Evolutionary conservation across 1,140 invertebrate species (phyloP).

Genomic region (Temnothorax curvispinosus): DNA sequence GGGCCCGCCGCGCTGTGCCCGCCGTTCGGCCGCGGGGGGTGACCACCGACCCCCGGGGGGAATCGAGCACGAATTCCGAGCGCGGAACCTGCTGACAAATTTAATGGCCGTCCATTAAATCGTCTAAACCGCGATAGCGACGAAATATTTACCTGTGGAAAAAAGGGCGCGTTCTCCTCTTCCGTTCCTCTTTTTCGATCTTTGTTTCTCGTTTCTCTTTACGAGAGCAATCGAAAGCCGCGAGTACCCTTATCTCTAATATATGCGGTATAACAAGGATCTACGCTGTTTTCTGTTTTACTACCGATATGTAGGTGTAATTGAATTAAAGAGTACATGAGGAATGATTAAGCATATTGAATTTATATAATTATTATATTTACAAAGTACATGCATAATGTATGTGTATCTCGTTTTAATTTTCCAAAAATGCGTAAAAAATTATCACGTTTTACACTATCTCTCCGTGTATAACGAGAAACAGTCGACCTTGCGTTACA

Average conservation of each 20-base stretch:
- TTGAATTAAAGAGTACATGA: not conserved
- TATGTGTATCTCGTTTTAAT: not conserved
- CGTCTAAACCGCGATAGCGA: conserved; percentile 57
- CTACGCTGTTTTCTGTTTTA: not conserved
- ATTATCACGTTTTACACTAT: not conserved
- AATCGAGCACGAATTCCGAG: conserved; percentile 59
- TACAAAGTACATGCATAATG: too few species aligned
- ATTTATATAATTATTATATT: not conserved
- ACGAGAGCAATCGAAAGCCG: not conserved
- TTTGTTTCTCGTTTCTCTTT: conserved; percentile 25
- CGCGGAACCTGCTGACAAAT: conserved; percentile 66
- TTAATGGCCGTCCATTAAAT: conserved; percentile 71
- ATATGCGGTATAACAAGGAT: not conserved
- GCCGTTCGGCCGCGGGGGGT: conserved; percentile 1
- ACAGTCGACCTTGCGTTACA: conserved; percentile 44
- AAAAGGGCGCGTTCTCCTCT: conserved; percentile 45
- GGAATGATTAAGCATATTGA: not conserved
- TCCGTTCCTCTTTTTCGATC: conserved; percentile 19
- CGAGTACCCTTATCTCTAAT: not conserved
- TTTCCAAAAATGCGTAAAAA: not conserved
- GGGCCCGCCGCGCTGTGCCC: not conserved
- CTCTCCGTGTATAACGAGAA: conserved; percentile 15
- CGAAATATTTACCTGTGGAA: conserved; percentile 72
- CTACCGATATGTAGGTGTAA: not conserved
- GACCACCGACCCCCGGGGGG: conserved; percentile 30